Evolutionary conservation across 2,797 vertebrate genomes (phyloP).

Genomic region (Tragelaphus oryx): DNA sequence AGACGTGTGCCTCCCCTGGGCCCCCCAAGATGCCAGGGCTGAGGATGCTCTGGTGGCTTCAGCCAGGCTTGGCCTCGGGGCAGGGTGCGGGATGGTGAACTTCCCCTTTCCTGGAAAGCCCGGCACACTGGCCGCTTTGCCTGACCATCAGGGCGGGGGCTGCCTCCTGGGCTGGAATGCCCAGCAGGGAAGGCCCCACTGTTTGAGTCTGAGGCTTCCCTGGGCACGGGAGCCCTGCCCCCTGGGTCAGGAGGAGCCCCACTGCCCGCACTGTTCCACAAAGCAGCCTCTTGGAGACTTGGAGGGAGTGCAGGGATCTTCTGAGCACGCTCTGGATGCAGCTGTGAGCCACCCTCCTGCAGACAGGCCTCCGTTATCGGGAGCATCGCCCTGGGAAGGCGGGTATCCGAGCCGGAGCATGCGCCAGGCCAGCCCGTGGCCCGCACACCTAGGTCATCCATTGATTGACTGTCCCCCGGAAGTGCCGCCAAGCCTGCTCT

Average conservation of each 20-base stretch:
- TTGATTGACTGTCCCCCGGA: rapidly evolving
- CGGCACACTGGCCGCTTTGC: too few species aligned
- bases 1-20: rapidly evolving
- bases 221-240: not conserved
- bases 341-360: too few species aligned
- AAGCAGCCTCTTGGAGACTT: not conserved
- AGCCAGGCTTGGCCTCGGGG: not conserved
- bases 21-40: not conserved
- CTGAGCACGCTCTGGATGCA: rapidly evolving
- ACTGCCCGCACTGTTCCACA: not conserved
- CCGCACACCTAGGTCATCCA: not conserved
- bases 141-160: not conserved
- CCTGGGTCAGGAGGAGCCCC: not conserved
- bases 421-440: not conserved
- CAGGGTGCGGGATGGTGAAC: rapidly evolving
- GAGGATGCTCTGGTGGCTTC: not conserved
- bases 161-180: not conserved
- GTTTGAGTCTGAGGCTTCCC: not conserved
- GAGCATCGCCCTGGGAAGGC: not conserved
- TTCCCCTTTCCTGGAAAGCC: not conserved
- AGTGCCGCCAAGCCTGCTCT: rapidly evolving
- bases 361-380: rapidly evolving
- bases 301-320: not conserved
- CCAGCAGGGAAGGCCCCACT: not conserved
- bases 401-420: not conserved